Base-by-base conservation (phyloP, 2,113 vertebrate species). In the Sander vitreus region DNA sequence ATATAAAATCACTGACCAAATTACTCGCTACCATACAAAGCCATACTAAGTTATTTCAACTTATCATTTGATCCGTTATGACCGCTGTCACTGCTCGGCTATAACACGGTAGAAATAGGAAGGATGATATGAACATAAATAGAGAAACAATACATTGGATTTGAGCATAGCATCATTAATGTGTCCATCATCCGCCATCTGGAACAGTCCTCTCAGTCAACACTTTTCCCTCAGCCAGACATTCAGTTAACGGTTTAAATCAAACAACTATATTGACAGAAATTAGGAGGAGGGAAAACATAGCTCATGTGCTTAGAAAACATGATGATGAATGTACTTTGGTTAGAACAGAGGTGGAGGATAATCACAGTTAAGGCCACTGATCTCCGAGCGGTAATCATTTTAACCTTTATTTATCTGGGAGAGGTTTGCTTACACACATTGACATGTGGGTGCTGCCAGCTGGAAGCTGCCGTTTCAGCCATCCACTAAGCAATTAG, bases 371-470 rank as follows among this genome's bases (percentile, higher is more conserved):
- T 71, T 84, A 82, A 84, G 65, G 76, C 57, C 63, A 58, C 72
- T 80, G 76, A 85, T 85, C 81, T 88, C 65, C 0, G 13, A 23
- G 53, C 21, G 23, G 80, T 91, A 84, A 87, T 89, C 72, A 65
- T 65, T 82, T 48, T 80, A 82, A 85, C 81, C 86, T 89, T 87
- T 82, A 67, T 80, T 85, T 80, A 81, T 73, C 50, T 19, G 57
- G 53, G 68, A 66, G 82, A 84, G 33, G 72, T 81, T 73, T 80
- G 69, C 80, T 84, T 83, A 78, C 65, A 69, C 59, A 63, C 57
- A 25, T 13, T 50, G 36, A 79, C 33, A 60, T 10, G 73, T 51
- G 53, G 73, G 45, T 5, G 76, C 53, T 62, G 64, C 73, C 73
- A 74, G 77, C 79, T 83, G 76, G 73, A 88, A 63, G 19, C 72